Base-by-base conservation (phyloP, 2,888 invertebrate species). In the Cheilosia pagana region DNA sequence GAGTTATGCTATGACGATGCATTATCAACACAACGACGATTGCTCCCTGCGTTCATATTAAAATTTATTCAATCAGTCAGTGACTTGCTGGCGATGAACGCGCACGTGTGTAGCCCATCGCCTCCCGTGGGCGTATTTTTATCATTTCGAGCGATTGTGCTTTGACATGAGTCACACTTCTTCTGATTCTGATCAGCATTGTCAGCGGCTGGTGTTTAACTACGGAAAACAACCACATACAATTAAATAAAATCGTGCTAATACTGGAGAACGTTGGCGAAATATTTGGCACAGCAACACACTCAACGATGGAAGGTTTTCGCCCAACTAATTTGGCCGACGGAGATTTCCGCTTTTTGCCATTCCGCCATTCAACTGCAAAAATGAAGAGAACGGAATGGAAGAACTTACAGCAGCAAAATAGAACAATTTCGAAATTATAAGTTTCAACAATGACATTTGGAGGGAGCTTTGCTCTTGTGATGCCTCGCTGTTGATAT, bases 41-140 rank as follows among this genome's bases (percentile, higher is more conserved):
- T 3, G 25, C 25, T 25, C 25, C 5, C 25, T 65, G 70, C 59
- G 83, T 83, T 75, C 74, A 70, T 75, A 74, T 35, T 75, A 59
- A 74, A 75, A 70, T 70, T 70, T 53, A 35, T 78, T 67, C 68
- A 83, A 59, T 74, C 83, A 83, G 83, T 83, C 65, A 83, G 79
- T 83, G 79, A 79, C 83, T 83, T 83, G 74, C 74, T 59, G 53
- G 79, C 79, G 59, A 19, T 31, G 45, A 12, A 7, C 35, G 41
- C 21, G 68, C 31, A 70, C 68, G 63, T 74, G 78, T 55, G 35
- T 5, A 14, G 5, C 5, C 21, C 2, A 39, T 55, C 19, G 28
- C 31, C 14, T 21, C 7, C 14, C 10, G 57, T 50, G 39, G 62
- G 16, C 14, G 35, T 23, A 25, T 52, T 71, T 57, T 10, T 14